Conservation (phyloP, 2,113 vertebrate species). For the Ophiodon elongatus region DNA sequence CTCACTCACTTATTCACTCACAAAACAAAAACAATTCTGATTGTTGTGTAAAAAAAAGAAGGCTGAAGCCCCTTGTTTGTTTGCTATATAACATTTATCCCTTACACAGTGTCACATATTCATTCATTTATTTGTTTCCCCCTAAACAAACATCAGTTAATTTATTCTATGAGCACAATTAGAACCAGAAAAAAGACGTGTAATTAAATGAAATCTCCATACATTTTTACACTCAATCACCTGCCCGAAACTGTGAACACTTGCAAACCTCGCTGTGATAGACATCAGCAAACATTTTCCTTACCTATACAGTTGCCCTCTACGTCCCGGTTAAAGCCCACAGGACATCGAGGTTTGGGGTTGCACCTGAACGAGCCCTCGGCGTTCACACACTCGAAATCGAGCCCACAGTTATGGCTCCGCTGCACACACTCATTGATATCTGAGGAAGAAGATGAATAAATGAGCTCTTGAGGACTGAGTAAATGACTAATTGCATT, state of each 20-base stretch:
- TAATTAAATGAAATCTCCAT: not conserved
- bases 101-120: not conserved
- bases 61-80: not conserved
- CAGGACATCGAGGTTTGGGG: conserved; percentile 85
- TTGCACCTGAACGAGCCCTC: conserved; percentile 92
- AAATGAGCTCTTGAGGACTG: not conserved
- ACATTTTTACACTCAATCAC: not conserved
- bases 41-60: conserved; percentile 1
- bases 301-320: conserved; percentile 91
- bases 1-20: conserved; percentile 5
- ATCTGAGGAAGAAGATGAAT: conserved; percentile 79
- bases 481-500: not conserved
- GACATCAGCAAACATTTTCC: conserved; percentile 31
- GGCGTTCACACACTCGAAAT: conserved; percentile 89
- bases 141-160: not conserved
- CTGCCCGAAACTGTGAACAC: not conserved
- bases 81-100: not conserved
- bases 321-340: conserved; percentile 86
- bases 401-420: conserved; percentile 86
- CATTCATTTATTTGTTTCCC: not conserved
- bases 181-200: not conserved
- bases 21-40: not conserved
- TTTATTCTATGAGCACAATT: not conserved
- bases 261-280: not conserved
- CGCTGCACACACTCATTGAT: conserved; percentile 87